A percentile compares a stretch with the other conserved stretches of the same genome.
Evolutionary conservation across 1,140 invertebrate genomes (phyloP).

Genomic region (Teleogryllus occipitalis): DNA sequence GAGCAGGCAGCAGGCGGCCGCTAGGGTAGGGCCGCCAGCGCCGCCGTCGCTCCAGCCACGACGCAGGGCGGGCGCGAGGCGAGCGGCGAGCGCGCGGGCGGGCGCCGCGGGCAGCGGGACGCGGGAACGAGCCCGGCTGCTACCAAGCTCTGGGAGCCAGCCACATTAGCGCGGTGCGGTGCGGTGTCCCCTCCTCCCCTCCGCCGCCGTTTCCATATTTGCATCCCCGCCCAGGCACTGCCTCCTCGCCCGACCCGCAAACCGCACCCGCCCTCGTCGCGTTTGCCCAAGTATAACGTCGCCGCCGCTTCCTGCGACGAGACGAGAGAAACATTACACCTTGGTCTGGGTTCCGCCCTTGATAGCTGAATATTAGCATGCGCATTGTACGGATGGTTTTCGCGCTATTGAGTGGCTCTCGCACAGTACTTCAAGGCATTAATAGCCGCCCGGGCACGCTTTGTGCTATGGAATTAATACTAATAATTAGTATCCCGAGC

Average conservation of each 20-base stretch:
- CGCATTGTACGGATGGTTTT: neutral
- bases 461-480: neutral
- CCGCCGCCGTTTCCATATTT: neutral
- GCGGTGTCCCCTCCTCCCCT: neutral
- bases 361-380: neutral
- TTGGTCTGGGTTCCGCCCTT: neutral
- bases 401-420: neutral
- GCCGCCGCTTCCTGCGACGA: neutral
- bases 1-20: neutral
- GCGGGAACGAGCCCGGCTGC: neutral
- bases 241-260: neutral
- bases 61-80: neutral
- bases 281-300: too few relatives aligned
- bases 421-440: neutral
- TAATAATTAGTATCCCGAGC: conserved; percentile 1
- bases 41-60: too few relatives aligned
- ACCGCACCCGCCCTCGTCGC: neutral
- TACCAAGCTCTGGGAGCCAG: neutral
- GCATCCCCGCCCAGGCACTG: neutral
- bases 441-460: neutral
- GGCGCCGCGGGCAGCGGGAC: neutral
- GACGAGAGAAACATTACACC: neutral
- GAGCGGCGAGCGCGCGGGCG: too few relatives aligned
- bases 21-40: too few relatives aligned
- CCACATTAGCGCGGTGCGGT: neutral